These are phyloP conservation scores for Grammomys dolichurus DNA, from an alignment of 2,113 vertebrate species.

Conservation along the genomic window DNA sequence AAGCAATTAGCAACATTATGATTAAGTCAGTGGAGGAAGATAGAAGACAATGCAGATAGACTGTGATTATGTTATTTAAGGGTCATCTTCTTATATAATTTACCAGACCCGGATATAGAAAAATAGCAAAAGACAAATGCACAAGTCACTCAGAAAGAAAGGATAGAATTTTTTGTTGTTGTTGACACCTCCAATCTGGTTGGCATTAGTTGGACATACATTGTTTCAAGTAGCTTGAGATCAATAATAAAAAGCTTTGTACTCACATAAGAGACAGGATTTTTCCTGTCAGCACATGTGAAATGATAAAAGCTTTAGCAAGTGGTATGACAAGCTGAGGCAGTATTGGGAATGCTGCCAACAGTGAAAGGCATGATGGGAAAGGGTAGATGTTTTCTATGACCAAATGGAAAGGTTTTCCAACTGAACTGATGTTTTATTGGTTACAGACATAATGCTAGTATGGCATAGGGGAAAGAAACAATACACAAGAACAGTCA, in stretches of 20 bases:
- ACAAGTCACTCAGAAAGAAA: not conserved
- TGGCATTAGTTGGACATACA: conserved; percentile 26
- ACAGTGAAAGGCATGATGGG: not conserved
- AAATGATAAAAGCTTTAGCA: not conserved
- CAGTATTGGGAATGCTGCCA: not conserved
- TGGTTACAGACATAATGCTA: not conserved
- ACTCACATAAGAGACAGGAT: not conserved
- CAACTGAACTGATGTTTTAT: not conserved
- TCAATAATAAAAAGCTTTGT: not conserved
- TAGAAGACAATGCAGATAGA: not conserved
- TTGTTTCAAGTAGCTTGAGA: conserved; percentile 46
- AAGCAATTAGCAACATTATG: not conserved
- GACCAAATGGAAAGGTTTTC: not conserved
- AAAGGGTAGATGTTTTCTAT: not conserved
- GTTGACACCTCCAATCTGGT: not conserved
- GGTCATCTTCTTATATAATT: no score
- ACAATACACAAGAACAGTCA: not conserved
- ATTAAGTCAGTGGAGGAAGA: not conserved
- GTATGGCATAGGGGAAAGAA: not conserved
- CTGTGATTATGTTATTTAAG: not conserved
- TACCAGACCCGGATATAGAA: not conserved
- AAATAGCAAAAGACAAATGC: conserved; percentile 1
- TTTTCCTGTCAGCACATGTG: not conserved
- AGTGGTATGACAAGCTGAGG: not conserved
- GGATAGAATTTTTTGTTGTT: not conserved